Base-by-base conservation (phyloP, 2,113 vertebrate genomes). In the Mus spicilegus region DNA sequence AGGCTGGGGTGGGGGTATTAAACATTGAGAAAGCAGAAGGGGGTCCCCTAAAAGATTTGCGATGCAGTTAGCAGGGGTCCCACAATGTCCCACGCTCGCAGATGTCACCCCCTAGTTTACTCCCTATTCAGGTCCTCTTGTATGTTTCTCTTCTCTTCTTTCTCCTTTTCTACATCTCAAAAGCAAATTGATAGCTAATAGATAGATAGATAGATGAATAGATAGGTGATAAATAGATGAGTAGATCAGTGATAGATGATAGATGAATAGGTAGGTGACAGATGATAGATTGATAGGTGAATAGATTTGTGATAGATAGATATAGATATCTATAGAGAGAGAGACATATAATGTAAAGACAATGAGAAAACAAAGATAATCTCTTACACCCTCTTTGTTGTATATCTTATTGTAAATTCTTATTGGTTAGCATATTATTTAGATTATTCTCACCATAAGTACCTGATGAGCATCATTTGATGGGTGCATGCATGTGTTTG, bases 1-100 rank as follows among this genome's bases (percentile, higher is more conserved):
- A 91, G 6, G 81, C n/a, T 63, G 81, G 7, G 7, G 13, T 42
- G 36, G 39, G 42, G 86, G 91, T 81, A 16, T 28, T 56, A 39
- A 90, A 63, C 14, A 75, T 65, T 36, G 58, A 11, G 81, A 56
- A 88, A 70, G 85, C 13, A 36, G 42, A 95, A 36, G 30, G 9
- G 36, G 22, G 0, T 56, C 85, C 36, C 67, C 56, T 84, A 26
- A 90, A 90, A 49, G 11, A 28, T 82, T 30, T 93, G 39, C 69
- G 82, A 90, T 88, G 92, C 85, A 77, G 56, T 63, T 96, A 54
- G 67, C 63, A 90, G 76, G 77, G 72, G 33, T 88, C 93, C 80
- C 42, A 86, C 76, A 73, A 63, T 90, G 87, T 49, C 46, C 39
- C 51, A 69, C 28, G 77, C 30, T 65, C 77, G 14, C 7, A 82